Conservation (phyloP, 1,140 invertebrate genomes). For the Pantala flavescens region DNA sequence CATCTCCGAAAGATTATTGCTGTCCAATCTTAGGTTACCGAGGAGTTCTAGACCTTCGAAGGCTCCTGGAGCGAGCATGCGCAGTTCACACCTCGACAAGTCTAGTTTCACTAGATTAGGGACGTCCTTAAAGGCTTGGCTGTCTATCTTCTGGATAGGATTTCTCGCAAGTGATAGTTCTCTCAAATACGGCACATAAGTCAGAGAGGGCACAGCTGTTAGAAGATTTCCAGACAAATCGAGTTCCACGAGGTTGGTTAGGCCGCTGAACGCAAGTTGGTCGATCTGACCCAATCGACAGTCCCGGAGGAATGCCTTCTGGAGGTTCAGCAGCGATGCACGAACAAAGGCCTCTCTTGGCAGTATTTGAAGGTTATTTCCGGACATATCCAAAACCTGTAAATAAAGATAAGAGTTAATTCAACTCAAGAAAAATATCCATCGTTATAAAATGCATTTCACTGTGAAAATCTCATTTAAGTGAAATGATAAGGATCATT, state of each 20-base stretch:
- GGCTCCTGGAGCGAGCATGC: conserved; percentile 60
- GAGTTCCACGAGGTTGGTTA: conserved; percentile 79
- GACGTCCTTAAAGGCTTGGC: conserved; percentile 61
- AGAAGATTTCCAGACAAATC: conserved; percentile 76
- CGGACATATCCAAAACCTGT: conserved; percentile 68
- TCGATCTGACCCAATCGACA: conserved; percentile 79
- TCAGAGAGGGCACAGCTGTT: conserved; percentile 60
- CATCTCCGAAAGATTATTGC: conserved; percentile 64
- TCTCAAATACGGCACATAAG: conserved; percentile 67
- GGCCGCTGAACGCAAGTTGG: conserved; percentile 62
- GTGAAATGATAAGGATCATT: too few species aligned
- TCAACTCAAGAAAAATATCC: too few species aligned
- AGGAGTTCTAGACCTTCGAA: conserved; percentile 65
- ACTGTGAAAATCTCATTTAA: too few species aligned
- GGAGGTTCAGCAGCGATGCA: conserved; percentile 71
- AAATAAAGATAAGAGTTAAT: neutral
- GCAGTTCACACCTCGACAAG: conserved; percentile 67
- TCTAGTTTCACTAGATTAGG: conserved; percentile 72
- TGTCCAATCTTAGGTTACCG: conserved; percentile 70
- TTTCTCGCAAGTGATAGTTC: conserved; percentile 70
- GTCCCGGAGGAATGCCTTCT: conserved; percentile 67
- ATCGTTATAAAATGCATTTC: too few species aligned
- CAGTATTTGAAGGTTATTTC: conserved; percentile 73
- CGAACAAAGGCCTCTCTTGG: conserved; percentile 67
- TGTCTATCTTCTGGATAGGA: conserved; percentile 65